A percentile compares a stretch with the other conserved stretches of the same genome.
Conservation (phyloP, 2,113 vertebrate species). For the Platanista minor region DNA sequence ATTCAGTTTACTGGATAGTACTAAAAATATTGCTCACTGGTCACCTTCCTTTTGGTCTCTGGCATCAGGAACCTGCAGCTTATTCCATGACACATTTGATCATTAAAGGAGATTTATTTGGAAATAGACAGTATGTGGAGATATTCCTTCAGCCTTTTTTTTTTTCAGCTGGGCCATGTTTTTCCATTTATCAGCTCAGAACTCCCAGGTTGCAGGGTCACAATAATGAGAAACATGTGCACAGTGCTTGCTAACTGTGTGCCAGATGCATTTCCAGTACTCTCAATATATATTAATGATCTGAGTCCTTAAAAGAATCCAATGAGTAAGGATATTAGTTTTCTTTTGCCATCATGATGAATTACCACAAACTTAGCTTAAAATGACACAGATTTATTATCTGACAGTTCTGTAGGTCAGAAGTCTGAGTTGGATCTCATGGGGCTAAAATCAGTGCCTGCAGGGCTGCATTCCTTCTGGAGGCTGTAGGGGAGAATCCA, state of each 20-base stretch:
- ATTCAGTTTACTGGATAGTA: background rate
- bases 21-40: background rate
- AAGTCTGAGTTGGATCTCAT: background rate
- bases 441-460: background rate
- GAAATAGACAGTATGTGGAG: background rate
- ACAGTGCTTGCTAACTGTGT: background rate
- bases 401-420: background rate
- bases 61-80: background rate
- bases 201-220: background rate
- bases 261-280: background rate
- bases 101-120: slow-evolving; percentile 31
- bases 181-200: background rate
- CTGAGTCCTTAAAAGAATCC: background rate
- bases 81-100: background rate
- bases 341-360: background rate
- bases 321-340: background rate
- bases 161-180: background rate
- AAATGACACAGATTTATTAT: background rate
- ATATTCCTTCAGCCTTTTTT: background rate
- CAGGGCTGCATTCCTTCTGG: background rate
- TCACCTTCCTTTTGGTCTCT: background rate
- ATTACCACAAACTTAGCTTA: background rate
- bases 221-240: background rate
- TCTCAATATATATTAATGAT: background rate
- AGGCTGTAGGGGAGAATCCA: background rate